Percentiles rank a stretch among this genome's conserved stretches.
Evolutionary conservation across 2,797 vertebrate species (phyloP).

Genomic region (Staurois parvus): DNA sequence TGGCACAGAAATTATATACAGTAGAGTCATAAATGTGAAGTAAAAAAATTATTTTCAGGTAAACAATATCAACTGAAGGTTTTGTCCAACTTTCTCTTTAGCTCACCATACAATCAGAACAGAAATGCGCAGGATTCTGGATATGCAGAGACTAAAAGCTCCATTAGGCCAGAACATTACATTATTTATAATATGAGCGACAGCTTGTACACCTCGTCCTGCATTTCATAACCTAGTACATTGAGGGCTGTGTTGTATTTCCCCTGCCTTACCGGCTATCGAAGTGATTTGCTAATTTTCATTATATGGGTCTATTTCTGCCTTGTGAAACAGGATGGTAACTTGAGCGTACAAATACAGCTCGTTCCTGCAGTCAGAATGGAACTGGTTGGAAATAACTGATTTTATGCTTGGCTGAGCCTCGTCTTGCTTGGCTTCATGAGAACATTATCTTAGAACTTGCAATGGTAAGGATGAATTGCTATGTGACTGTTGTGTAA

Average conservation of each 20-base stretch:
- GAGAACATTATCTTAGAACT: slow-evolving; percentile 63
- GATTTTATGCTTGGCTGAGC: slow-evolving; percentile 68
- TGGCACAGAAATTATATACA: too few relatives aligned
- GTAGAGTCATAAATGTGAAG: too few relatives aligned
- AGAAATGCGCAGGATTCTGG: neutral
- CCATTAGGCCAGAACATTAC: slow-evolving; percentile 20
- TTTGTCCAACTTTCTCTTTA: too few relatives aligned
- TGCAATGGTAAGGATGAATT: slow-evolving; percentile 47
- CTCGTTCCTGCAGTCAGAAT: slow-evolving; percentile 63
- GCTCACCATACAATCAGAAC: too few relatives aligned
- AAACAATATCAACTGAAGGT: too few relatives aligned
- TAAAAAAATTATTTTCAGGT: too few relatives aligned
- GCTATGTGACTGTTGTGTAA: slow-evolving; percentile 53
- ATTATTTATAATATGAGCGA: slow-evolving; percentile 15
- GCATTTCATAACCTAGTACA: neutral
- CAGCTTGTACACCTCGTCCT: slow-evolving; percentile 9
- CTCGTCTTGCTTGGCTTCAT: slow-evolving; percentile 64
- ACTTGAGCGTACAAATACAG: slow-evolving; percentile 58
- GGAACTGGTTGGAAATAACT: slow-evolving; percentile 67
- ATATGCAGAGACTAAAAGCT: neutral
- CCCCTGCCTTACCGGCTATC: neutral
- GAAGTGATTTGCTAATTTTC: slow-evolving; percentile 38
- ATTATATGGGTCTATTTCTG: slow-evolving; percentile 36
- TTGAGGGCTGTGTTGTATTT: neutral
- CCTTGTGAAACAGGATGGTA: slow-evolving; percentile 18